Conservation (phyloP, 2,113 vertebrate genomes). For the Pedionomus torquatus region DNA sequence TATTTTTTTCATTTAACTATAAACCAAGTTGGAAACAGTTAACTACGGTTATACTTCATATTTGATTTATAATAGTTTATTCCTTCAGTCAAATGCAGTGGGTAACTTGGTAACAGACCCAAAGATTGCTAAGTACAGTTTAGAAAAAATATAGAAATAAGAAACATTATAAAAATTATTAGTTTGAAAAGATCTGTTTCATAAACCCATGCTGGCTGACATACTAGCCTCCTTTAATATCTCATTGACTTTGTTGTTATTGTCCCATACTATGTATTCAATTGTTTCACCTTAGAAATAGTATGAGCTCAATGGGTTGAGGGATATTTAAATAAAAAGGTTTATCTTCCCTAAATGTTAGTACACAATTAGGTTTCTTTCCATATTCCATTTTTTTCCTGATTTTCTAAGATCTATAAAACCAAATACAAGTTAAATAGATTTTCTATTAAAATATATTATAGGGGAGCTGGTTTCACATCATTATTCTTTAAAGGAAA, state of each 20-base stretch:
- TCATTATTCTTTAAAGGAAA: not conserved
- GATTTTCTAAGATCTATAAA: not conserved
- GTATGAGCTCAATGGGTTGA: not conserved
- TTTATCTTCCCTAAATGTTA: not conserved
- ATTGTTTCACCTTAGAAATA: not conserved
- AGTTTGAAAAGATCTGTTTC: not conserved
- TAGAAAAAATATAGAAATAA: not conserved
- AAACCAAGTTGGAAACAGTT: not conserved
- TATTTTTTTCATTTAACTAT: not conserved
- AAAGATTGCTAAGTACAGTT: not conserved
- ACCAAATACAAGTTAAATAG: not conserved
- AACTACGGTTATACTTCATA: not conserved
- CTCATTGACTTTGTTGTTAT: not conserved
- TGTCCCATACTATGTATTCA: not conserved
- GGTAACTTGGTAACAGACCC: not conserved
- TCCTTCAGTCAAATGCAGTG: not conserved
- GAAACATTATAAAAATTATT: not conserved
- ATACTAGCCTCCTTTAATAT: not conserved
- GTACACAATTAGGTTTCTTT: not conserved
- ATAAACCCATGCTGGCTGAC: not conserved
- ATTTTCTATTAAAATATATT: not conserved
- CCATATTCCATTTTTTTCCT: not conserved
- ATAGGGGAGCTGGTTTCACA: not conserved
- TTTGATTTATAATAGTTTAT: not conserved
- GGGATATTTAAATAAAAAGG: not conserved